A percentile compares a stretch with the other conserved stretches of the same genome.
Conservation (phyloP, 2,113 vertebrate species). For the Cyprinodon brontotheroides region DNA sequence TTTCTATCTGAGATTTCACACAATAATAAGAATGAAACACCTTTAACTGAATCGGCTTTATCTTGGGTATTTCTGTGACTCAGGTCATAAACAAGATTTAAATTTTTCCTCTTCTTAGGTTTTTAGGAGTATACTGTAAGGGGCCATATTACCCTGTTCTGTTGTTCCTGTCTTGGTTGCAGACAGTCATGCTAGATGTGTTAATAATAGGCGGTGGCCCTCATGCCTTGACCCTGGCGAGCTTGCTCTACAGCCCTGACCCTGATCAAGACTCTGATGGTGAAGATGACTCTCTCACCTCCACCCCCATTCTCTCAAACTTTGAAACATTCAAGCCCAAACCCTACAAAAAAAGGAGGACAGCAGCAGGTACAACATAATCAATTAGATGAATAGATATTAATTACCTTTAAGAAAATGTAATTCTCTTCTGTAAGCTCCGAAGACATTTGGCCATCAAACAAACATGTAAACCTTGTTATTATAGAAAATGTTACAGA, state of each 20-base stretch:
- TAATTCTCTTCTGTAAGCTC: not conserved
- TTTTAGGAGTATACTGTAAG: not conserved
- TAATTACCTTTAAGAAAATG: not conserved
- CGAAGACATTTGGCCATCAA: too few species aligned
- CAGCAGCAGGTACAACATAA: conserved; percentile 36
- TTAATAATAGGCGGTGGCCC: conserved; percentile 79
- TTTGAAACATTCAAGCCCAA: conserved; percentile 24
- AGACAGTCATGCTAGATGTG: conserved; percentile 74
- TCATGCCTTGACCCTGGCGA: conserved; percentile 79
- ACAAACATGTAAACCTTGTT: not conserved
- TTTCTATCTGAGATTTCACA: not conserved
- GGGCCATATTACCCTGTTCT: not conserved
- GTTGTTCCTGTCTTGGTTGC: conserved; percentile 34
- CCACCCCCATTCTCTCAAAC: not conserved
- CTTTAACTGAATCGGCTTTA: not conserved
- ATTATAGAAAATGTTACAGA: too few species aligned
- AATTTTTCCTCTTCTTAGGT: not conserved
- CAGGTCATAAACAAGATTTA: not conserved
- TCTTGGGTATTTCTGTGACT: not conserved
- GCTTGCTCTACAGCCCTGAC: conserved; percentile 58
- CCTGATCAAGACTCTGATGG: conserved; percentile 33
- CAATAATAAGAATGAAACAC: not conserved
- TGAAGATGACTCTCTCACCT: not conserved
- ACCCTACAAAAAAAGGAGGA: conserved; percentile 34
- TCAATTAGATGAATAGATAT: not conserved